These are phyloP conservation scores for Tromatobia lineatoria DNA, from an alignment of 2,888 invertebrate species.

Conservation along the genomic window DNA sequence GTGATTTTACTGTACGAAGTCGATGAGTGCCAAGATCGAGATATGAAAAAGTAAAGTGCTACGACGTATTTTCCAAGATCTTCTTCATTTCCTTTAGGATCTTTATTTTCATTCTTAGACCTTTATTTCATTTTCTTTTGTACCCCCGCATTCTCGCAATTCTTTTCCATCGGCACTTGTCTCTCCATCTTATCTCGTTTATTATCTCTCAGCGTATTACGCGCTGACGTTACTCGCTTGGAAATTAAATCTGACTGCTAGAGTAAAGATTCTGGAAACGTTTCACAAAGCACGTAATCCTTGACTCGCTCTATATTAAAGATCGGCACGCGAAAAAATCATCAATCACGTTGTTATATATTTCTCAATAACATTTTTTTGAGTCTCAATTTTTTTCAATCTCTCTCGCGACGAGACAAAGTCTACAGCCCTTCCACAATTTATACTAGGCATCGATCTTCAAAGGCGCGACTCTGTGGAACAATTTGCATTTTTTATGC, in stretches of 20 bases:
- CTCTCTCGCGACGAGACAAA: too few relatives aligned
- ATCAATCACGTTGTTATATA: too few relatives aligned
- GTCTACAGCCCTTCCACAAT: too few relatives aligned
- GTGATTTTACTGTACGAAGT: too few relatives aligned
- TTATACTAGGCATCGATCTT: neutral
- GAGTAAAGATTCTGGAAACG: conserved; percentile 66
- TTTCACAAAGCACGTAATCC: conserved; percentile 47
- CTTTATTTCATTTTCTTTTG: conserved; percentile 48
- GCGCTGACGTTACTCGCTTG: conserved; percentile 59
- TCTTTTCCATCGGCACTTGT: conserved; percentile 45
- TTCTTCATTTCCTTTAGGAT: too few relatives aligned
- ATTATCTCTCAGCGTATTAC: conserved; percentile 65
- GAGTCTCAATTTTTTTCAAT: too few relatives aligned
- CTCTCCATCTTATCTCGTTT: conserved; percentile 70
- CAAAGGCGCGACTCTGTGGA: neutral
- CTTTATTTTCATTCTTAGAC: too few relatives aligned
- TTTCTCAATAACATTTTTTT: neutral
- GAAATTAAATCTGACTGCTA: conserved; percentile 67
- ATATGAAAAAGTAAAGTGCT: conserved; percentile 19
- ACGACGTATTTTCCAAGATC: conserved; percentile 34
- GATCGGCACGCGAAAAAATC: too few relatives aligned
- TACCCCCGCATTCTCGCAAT: conserved; percentile 32
- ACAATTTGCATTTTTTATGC: conserved; percentile 14
- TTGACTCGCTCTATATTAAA: neutral
- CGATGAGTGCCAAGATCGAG: conserved; percentile 60